Conservation (phyloP, 2,113 vertebrate species). For the Platycercus adscitus region DNA sequence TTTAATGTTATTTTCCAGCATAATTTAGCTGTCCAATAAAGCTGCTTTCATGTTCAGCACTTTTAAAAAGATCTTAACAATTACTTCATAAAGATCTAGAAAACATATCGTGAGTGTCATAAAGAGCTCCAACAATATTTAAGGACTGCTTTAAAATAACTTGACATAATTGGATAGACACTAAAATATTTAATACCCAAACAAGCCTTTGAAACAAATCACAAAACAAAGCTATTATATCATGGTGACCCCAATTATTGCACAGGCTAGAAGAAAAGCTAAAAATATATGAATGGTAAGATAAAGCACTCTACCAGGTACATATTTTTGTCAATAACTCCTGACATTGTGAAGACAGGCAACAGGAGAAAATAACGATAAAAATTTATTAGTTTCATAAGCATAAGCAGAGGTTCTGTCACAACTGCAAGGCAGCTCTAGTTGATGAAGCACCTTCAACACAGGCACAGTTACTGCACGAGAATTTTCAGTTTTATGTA, state of each 20-base stretch:
- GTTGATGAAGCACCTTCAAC: background rate
- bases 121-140: conserved; percentile 57
- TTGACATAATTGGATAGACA: conserved; percentile 65
- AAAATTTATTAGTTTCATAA: background rate
- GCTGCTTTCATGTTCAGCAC: conserved; percentile 40
- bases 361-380: conserved; percentile 11
- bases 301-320: background rate
- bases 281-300: background rate
- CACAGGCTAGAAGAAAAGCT: conserved; percentile 17
- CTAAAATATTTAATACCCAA: conserved; percentile 66
- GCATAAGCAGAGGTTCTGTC: background rate
- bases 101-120: conserved; percentile 46
- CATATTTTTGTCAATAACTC: conserved; percentile 32
- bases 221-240: conserved; percentile 8
- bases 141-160: conserved; percentile 69
- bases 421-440: background rate
- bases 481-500: background rate
- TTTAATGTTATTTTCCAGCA: conserved; percentile 21
- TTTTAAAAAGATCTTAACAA: conserved; percentile 65
- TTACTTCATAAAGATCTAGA: conserved; percentile 54
- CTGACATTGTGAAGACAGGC: conserved; percentile 11
- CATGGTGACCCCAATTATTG: conserved; percentile 31
- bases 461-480: background rate
- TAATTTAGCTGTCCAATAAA: conserved; percentile 37
- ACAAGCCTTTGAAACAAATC: conserved; percentile 59